phyloP scores from a whole-genome alignment of 2,797 vertebrate genomes.

The Numenius phaeopus region DNA sequence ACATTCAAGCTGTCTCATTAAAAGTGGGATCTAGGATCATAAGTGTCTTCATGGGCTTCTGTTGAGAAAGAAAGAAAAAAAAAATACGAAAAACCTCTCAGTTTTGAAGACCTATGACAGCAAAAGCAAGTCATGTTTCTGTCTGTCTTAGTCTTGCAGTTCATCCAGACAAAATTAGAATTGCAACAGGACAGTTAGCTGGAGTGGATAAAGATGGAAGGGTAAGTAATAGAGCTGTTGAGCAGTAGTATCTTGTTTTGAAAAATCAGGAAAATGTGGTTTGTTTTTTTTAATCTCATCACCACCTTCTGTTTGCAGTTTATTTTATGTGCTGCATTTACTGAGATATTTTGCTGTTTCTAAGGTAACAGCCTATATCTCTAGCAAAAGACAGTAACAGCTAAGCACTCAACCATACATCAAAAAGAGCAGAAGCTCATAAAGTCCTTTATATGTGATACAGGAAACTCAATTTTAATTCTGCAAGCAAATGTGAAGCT shows the following conservation, averaged over 20 bases:
- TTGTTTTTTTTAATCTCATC: background rate
- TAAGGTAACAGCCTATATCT: background rate
- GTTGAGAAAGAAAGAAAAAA: constrained; percentile 25
- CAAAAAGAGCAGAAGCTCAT: background rate
- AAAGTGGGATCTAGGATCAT: background rate
- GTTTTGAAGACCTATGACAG: constrained; percentile 57
- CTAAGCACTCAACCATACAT: background rate
- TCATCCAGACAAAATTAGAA: constrained; percentile 98
- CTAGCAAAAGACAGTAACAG: background rate
- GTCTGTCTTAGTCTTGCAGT: constrained; percentile 89
- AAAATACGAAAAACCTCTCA: constrained; percentile 17
- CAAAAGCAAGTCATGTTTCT: constrained; percentile 68
- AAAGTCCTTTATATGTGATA: background rate
- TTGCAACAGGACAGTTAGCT: constrained; percentile 97
- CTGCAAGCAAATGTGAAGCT: background rate
- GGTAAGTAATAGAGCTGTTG: constrained; percentile 82
- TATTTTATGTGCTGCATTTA: background rate
- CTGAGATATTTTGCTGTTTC: background rate
- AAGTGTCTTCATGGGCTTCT: constrained; percentile 34
- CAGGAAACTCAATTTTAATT: background rate
- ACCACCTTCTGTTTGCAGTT: background rate
- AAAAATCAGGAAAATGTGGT: constrained; percentile 38
- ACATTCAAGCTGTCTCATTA: background rate
- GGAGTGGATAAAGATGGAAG: constrained; percentile 99
- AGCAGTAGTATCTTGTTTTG: constrained; percentile 56